Percentiles rank a stretch among this genome's conserved stretches.
Evolutionary conservation across 2,888 invertebrate genomes (phyloP).

Genomic region (Tinea pellionella): DNA sequence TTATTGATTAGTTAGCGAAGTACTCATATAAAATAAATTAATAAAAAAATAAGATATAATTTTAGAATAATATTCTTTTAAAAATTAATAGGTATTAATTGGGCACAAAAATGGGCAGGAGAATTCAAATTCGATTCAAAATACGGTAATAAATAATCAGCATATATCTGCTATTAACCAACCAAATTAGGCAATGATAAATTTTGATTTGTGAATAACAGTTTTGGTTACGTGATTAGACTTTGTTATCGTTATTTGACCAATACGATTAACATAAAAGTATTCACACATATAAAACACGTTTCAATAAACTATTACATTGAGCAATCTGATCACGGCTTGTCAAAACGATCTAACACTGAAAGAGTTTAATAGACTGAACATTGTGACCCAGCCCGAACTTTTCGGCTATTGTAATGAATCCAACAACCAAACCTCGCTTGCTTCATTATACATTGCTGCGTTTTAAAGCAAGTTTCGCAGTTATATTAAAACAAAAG

Average conservation of each 20-base stretch:
- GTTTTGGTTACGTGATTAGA: neutral
- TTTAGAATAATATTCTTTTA: no score
- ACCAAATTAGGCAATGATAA: neutral
- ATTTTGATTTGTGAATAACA: conserved; percentile 3
- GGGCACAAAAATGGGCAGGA: no score
- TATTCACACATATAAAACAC: conserved; percentile 5
- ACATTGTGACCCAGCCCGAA: conserved; percentile 49
- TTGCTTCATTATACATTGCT: neutral
- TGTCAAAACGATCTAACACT: conserved; percentile 52
- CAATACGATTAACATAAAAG: conserved; percentile 6
- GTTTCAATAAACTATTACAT: conserved; percentile 20
- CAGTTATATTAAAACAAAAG: neutral
- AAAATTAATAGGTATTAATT: no score
- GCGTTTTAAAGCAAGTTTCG: neutral
- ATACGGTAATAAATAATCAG: neutral
- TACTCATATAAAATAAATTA: no score
- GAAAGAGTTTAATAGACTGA: conserved; percentile 62
- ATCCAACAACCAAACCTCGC: neutral
- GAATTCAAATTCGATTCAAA: neutral
- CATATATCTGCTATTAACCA: neutral
- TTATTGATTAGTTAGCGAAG: no score
- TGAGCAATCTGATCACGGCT: conserved; percentile 54
- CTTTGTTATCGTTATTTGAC: conserved; percentile 2
- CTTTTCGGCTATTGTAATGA: conserved; percentile 21
- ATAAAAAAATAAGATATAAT: no score